Percentiles rank a stretch among this genome's conserved stretches.
These are phyloP conservation scores for Hanleya hanleyi DNA, from an alignment of 2,888 invertebrate species.

Conservation along the genomic window DNA sequence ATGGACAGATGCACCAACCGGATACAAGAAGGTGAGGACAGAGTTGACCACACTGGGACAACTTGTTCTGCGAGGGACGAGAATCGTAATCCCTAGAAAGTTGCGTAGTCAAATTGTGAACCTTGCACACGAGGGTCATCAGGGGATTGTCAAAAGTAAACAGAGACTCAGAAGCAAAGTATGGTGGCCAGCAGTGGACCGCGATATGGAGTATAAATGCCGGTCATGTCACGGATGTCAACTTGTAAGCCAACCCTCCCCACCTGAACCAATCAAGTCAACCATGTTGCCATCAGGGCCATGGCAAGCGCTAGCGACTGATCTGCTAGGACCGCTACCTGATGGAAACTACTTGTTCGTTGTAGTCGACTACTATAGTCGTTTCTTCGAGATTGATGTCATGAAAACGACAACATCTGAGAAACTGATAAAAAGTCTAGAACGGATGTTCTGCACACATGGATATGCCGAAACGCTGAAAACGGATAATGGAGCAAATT, in stretches of 20 bases:
- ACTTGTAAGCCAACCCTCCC: constrained; percentile 1
- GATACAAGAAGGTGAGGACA: constrained; percentile 24
- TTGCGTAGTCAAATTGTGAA: constrained; percentile 20
- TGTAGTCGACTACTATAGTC: constrained; percentile 27
- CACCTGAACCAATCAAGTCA: constrained; percentile 22
- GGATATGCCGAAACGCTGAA: constrained; percentile 17
- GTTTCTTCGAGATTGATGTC: constrained; percentile 19
- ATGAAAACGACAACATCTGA: constrained; percentile 19
- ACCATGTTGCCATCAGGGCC: constrained; percentile 20
- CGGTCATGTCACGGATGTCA: constrained; percentile 12
- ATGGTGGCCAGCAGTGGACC: constrained; percentile 38
- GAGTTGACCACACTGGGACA: constrained; percentile 33
- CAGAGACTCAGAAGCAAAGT: constrained; percentile 17
- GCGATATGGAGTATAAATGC: constrained; percentile 11
- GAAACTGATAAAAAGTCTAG: constrained; percentile 16
- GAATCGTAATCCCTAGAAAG: constrained; percentile 34
- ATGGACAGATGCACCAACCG: constrained; percentile 8
- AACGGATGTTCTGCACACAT: constrained; percentile 16
- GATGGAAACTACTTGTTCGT: constrained; percentile 22
- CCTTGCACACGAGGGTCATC: constrained; percentile 36
- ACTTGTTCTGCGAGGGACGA: constrained; percentile 37
- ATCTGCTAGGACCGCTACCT: constrained; percentile 26
- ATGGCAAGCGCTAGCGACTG: constrained; percentile 26
- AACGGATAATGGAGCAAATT: constrained; percentile 21
- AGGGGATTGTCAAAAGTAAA: constrained; percentile 32